phyloP scores from a whole-genome alignment of 2,888 invertebrate species.

The Drosophila eohydei region DNA sequence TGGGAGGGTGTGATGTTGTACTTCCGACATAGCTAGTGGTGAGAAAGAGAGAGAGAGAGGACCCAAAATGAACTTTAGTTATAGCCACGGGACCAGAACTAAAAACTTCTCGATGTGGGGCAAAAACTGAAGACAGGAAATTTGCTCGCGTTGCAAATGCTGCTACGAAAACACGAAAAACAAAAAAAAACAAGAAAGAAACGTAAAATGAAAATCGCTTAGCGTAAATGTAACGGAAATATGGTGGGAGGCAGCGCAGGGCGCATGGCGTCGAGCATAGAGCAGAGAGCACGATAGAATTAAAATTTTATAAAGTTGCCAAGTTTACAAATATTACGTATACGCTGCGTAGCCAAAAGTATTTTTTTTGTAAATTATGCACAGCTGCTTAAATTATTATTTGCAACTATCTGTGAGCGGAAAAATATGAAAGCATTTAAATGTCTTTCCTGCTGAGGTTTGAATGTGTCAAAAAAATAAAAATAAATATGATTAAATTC shows the following conservation, averaged over 20 bases:
- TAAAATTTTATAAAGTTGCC: conserved; percentile 32
- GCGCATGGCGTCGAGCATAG: not conserved
- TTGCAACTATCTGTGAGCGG: not conserved
- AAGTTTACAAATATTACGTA: conserved; percentile 31
- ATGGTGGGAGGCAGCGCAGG: conserved; percentile 10
- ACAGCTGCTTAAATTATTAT: not conserved
- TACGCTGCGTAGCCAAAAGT: not conserved
- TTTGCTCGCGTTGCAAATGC: conserved; percentile 56
- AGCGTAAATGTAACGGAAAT: conserved; percentile 51
- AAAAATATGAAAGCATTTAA: not conserved
- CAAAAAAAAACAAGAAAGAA: conserved; percentile 9
- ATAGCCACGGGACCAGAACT: conserved; percentile 30
- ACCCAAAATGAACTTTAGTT: conserved; percentile 36
- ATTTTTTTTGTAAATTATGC: not conserved
- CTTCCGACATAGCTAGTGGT: conserved; percentile 33
- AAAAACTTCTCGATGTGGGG: conserved; percentile 38
- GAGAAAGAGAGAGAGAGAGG: not conserved
- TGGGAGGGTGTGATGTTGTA: conserved; percentile 1
- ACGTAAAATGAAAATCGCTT: conserved; percentile 41
- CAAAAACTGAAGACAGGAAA: conserved; percentile 61
- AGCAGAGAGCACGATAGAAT: conserved; percentile 3
- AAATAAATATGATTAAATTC: not conserved
- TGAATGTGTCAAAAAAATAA: not conserved
- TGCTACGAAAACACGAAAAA: conserved; percentile 34
- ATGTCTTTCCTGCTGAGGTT: not conserved